Percentiles rank a stretch among this genome's conserved stretches.
Conservation (phyloP, 2,113 vertebrate genomes). For the Scolopax mira region DNA sequence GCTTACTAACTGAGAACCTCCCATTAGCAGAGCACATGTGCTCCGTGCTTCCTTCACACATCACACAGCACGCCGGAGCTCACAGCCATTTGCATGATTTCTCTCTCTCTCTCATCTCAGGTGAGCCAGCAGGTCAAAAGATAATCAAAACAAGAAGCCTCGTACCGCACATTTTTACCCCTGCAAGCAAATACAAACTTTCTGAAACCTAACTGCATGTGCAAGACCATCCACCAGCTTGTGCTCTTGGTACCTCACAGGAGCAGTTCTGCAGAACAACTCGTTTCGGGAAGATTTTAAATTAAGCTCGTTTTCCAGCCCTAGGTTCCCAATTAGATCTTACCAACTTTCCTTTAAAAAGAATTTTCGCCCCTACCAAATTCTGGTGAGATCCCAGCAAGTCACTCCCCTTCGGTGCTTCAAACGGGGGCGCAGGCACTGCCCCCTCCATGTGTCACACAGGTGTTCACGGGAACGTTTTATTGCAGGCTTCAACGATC, state of each 20-base stretch:
- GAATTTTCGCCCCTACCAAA: background rate
- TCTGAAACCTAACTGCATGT: background rate
- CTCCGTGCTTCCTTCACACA: background rate
- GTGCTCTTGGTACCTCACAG: background rate
- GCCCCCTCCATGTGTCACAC: constrained; percentile 1
- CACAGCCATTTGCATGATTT: background rate
- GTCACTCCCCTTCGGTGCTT: background rate
- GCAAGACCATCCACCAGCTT: background rate
- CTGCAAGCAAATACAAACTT: background rate
- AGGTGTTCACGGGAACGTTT: constrained; percentile 42
- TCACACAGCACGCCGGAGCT: background rate
- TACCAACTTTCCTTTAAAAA: background rate
- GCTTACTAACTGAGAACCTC: constrained; percentile 13
- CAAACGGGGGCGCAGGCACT: background rate
- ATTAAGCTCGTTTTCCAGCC: background rate
- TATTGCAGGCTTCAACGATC: constrained; percentile 48
- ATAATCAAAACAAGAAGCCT: constrained; percentile 16
- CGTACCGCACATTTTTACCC: background rate
- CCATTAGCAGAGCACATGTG: background rate
- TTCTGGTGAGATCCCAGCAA: background rate
- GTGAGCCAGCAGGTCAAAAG: constrained; percentile 1
- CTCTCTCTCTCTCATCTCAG: background rate
- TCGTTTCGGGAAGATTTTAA: background rate
- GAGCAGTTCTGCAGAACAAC: background rate
- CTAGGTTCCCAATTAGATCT: background rate